phyloP scores from a whole-genome alignment of 2,888 invertebrate species.

The Cacoxenus indagator region DNA sequence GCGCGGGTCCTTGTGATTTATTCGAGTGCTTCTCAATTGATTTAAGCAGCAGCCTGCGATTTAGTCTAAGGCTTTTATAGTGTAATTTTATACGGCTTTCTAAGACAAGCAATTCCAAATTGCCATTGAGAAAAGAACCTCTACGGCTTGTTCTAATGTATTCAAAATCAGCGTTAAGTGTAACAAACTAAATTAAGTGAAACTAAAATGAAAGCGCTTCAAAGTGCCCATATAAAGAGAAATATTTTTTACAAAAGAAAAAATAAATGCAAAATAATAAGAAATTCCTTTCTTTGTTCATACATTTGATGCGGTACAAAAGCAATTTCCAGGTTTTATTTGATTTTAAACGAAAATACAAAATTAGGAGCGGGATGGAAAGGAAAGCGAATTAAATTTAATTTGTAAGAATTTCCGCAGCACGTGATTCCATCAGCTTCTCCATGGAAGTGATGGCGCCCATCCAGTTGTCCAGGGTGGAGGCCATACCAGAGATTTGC shows the following conservation, averaged over 20 bases:
- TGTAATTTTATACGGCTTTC: not conserved
- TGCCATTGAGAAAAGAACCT: not conserved
- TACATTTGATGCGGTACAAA: not conserved
- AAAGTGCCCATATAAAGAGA: not conserved
- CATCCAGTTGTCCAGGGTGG: constrained; percentile 70
- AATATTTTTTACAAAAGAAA: not conserved
- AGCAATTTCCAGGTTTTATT: not conserved
- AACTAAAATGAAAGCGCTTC: not conserved
- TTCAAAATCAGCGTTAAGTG: not conserved
- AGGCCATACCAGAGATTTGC: constrained; percentile 70
- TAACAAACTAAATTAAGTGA: not conserved
- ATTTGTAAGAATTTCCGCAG: constrained; percentile 71
- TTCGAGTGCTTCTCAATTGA: not conserved
- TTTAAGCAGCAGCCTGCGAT: not conserved
- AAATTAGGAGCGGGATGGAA: not conserved
- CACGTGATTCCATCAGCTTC: constrained; percentile 70
- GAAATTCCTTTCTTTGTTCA: not conserved
- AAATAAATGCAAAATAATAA: not conserved
- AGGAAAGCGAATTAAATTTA: constrained; percentile 44
- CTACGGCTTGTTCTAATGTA: not conserved
- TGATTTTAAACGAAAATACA: not conserved
- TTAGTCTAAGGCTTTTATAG: not conserved
- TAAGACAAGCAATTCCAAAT: not conserved
- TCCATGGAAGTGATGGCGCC: constrained; percentile 70
- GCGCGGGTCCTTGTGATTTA: not conserved